Evolutionary conservation across 2,113 vertebrate species (phyloP), one percentile per base, ranked within the genome.

Genomic region (Pelodiscus sinensis): DNA sequence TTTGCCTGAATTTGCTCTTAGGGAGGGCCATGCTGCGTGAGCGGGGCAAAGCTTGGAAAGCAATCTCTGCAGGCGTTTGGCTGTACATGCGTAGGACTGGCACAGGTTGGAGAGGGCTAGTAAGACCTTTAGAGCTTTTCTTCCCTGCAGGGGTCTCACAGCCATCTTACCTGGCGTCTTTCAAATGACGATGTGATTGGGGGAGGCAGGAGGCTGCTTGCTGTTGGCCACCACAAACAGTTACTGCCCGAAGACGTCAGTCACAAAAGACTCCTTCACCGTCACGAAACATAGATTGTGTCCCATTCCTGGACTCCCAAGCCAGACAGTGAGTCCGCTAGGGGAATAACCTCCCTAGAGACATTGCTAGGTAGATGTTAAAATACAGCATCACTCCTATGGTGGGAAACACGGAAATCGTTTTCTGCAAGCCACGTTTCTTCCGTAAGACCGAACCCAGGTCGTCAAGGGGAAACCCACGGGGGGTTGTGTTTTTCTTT

Each of bases 31-130:
- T 24, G 50, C 44, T 81, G 83, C 2, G 75, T 65, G 1, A 73
- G 56, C 80, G 90, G 87, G 85, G 68, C 93, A 90, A 82, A 95
- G 25, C 86, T 15, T 57, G 77, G 62, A 87, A 92, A 92, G 90
- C 86, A 93, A 10, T 4, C 9, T 38, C 85, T 88, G 92, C 81
- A 65, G 84, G 92, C 86, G 50, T 80, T 86, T 57, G 85, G 80
- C 79, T 87, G 6, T 56, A 2, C 10, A 44, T 55, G 79, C 29
- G 21, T 0, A 1, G 75, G 80, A 57, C 18, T 5, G 56, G 81
- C 79, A 21, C 27, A 0, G 3, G 57, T 29, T 1, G 50, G 50
- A 0, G 2, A 22, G 81, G 89, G n/a, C 58, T 14, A 9, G 62
- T 0, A 1, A 92, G 81, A 78, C 82, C 18, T 35, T 35, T 35